A percentile compares a stretch with the other conserved stretches of the same genome.
phyloP scores from a whole-genome alignment of 2,888 invertebrate species.

The Heteromurus nitidus region DNA sequence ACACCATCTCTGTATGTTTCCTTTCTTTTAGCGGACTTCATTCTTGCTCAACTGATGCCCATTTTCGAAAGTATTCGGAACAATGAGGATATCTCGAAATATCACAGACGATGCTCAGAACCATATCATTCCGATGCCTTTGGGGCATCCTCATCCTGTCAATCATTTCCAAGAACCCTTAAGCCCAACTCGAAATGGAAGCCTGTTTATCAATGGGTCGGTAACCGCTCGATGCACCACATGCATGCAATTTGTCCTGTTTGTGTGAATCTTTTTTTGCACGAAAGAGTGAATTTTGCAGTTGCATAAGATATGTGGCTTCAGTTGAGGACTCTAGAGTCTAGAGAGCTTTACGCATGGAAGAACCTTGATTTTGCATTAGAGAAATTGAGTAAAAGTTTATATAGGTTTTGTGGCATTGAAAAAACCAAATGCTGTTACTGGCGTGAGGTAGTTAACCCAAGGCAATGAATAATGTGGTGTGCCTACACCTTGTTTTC shows the following conservation, averaged over 20 bases:
- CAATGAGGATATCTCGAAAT: constrained; percentile 81
- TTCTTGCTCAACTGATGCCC: constrained; percentile 95
- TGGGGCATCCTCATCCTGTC: constrained; percentile 60
- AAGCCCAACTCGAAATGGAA: constrained; percentile 70
- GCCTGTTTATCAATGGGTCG: constrained; percentile 86
- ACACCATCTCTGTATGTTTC: background rate
- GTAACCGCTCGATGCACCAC: constrained; percentile 72
- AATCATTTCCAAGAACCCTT: constrained; percentile 59
- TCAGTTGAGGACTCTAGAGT: background rate
- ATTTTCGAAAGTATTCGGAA: constrained; percentile 95
- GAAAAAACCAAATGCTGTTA: too few species aligned
- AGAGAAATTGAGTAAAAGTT: too few species aligned
- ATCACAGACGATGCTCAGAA: constrained; percentile 58
- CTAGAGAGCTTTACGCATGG: too few species aligned
- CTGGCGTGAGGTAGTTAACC: too few species aligned
- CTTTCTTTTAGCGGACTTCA: constrained; percentile 88
- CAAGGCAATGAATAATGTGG: too few species aligned
- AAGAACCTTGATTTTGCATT: too few species aligned
- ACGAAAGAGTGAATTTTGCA: background rate
- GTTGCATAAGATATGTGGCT: background rate
- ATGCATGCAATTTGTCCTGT: constrained; percentile 19
- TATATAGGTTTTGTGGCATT: too few species aligned
- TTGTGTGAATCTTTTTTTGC: constrained; percentile 7
- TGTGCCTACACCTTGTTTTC: background rate
- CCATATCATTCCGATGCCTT: constrained; percentile 62